Base-by-base conservation (phyloP, 1,140 invertebrate genomes). In the Lucilia sericata region DNA sequence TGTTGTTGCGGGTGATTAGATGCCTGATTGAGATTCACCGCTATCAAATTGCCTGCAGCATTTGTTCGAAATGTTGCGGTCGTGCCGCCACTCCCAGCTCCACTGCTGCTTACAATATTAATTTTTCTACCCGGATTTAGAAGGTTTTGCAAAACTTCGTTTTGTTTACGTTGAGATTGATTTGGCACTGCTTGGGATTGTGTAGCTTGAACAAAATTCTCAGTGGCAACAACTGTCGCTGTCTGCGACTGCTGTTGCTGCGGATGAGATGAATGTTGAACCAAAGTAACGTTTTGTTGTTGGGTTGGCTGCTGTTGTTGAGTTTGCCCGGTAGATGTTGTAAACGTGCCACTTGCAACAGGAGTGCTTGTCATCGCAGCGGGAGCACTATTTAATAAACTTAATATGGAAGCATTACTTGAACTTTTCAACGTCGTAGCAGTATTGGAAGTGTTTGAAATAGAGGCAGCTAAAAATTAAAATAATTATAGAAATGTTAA, bases 361-460 rank as follows among this genome's bases (percentile, higher is more conserved):
- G 90, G 90, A 1, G 91, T 92, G 84, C 94, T 94, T 14, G 93
- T 93, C 92, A 93, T 93, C 85, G 92, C 93, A 12, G 94, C 94
- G 65, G 95, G 94, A 74, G 94, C 94, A 87, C 94, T 96, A 87
- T 96, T 95, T 84, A 96, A 89, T 85, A 95, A 87, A 91, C 95
- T 96, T 83, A 95, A 91, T 87, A 96, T 96, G 13, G 95, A 94
- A 13, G 94, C 93, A 88, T 95, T 95, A 86, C 90, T 93, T 55
- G 91, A 93, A 88, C 88, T 91, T 74, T 90, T 91, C 0, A 84
- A 92, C 86, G 84, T 92, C 89, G 91, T 88, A 90, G n/a, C 86
- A 87, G 81, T 88, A 87, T 74, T 91, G 13, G 83, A 82, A 51
- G 65, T 86, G 30, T 76, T 85, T 51, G 25, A 85, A 82, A 51